Evolutionary conservation across 2,888 invertebrate species (phyloP).

Genomic region (Kuschelorhynchus macadamiae): DNA sequence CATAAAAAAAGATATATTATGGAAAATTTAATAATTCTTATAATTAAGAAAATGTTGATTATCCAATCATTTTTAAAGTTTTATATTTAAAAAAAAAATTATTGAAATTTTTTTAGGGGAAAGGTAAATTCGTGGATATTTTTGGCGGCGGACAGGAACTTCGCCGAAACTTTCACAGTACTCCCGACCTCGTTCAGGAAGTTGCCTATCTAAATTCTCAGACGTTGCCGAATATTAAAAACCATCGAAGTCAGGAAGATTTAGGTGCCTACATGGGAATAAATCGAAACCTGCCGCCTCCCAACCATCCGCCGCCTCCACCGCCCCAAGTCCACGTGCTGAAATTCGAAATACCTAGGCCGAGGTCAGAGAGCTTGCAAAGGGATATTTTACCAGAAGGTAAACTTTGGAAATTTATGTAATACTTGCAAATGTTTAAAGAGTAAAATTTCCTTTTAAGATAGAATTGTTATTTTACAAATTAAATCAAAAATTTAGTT

Average conservation of each 20-base stretch:
- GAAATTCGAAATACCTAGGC: constrained; percentile 75
- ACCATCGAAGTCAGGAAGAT: constrained; percentile 82
- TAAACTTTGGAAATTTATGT: constrained; percentile 36
- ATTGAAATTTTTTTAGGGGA: constrained; percentile 26
- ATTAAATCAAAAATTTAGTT: too few species aligned
- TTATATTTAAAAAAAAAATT: too few species aligned
- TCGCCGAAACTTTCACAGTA: constrained; percentile 89
- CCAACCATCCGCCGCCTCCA: constrained; percentile 86
- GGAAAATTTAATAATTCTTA: too few species aligned
- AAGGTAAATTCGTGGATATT: constrained; percentile 68
- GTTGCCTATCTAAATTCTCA: constrained; percentile 55
- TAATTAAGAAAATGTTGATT: too few species aligned
- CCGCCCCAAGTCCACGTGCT: constrained; percentile 78
- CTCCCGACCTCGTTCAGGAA: constrained; percentile 82
- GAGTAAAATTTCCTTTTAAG: neutral
- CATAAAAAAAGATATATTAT: too few species aligned
- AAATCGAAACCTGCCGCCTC: constrained; percentile 77
- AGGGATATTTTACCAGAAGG: constrained; percentile 63
- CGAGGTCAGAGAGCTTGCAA: constrained; percentile 61
- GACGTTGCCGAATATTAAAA: constrained; percentile 63
- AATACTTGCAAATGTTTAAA: neutral
- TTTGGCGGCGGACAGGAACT: constrained; percentile 71
- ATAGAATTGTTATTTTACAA: too few species aligned
- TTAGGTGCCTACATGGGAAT: constrained; percentile 66
- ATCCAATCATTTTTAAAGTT: too few species aligned